Evolutionary conservation across 2,113 vertebrate genomes (phyloP).

Genomic region (Lipophrys pholis): DNA sequence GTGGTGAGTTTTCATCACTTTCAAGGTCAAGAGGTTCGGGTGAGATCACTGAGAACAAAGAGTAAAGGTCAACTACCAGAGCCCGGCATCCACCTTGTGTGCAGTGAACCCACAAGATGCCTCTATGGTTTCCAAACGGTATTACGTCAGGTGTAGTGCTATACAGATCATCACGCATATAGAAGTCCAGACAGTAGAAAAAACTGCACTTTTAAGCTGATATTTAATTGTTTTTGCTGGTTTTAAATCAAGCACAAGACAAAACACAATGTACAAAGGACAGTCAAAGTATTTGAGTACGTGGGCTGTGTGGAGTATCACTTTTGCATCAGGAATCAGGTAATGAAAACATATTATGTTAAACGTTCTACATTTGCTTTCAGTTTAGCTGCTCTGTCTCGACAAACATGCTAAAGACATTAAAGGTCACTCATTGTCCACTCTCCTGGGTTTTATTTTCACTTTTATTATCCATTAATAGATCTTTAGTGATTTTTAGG

Average conservation of each 20-base stretch:
- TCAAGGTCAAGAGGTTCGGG: conserved; percentile 40
- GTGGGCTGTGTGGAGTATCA: too few species aligned
- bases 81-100: conserved; percentile 16
- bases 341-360: too few species aligned
- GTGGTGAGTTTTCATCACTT: conserved; percentile 6
- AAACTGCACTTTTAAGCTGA: neutral
- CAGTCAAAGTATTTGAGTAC: too few species aligned
- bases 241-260: conserved; percentile 2
- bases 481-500: too few species aligned
- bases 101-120: neutral
- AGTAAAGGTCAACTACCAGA: conserved; percentile 60
- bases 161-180: neutral
- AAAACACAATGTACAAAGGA: too few species aligned
- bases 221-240: neutral
- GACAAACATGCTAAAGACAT: too few species aligned
- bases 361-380: too few species aligned
- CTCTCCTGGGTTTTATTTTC: too few species aligned
- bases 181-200: neutral
- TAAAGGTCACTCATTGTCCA: too few species aligned
- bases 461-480: too few species aligned
- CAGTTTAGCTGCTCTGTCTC: too few species aligned
- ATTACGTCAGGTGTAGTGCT: neutral
- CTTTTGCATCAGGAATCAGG: too few species aligned
- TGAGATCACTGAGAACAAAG: conserved; percentile 42
- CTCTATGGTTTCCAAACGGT: conserved; percentile 6